Percentiles rank a stretch among this genome's conserved stretches.
Evolutionary conservation across 37 sponge, comb jelly and placozoan species (phyloP).

Genomic region (Spongia lamella): DNA sequence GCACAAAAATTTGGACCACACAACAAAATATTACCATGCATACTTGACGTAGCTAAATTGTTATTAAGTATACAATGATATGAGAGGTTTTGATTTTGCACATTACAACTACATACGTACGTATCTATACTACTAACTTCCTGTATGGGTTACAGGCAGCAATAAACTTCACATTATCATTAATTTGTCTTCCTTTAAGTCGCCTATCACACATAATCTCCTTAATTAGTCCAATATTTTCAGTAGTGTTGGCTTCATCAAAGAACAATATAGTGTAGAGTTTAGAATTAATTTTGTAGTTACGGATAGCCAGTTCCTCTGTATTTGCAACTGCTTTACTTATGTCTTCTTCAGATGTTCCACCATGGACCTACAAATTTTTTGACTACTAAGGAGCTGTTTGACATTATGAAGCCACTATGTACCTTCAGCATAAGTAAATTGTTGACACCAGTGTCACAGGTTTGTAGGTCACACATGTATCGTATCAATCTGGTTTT

Average conservation of each 20-base stretch:
- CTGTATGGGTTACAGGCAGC: constrained; percentile 87
- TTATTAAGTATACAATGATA: too few species aligned
- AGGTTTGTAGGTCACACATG: constrained; percentile 50
- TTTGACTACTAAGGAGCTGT: too few species aligned
- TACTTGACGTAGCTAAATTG: too few species aligned
- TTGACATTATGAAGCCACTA: too few species aligned
- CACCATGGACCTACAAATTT: constrained; percentile 70
- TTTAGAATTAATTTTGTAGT: constrained; percentile 10
- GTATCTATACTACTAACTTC: constrained; percentile 6
- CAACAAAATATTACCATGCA: too few species aligned
- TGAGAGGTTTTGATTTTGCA: too few species aligned
- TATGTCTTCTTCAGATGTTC: constrained; percentile 52
- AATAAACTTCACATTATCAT: constrained; percentile 64
- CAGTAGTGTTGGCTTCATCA: constrained; percentile 86
- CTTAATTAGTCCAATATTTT: constrained; percentile 59
- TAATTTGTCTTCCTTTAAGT: constrained; percentile 46
- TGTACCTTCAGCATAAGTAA: constrained; percentile 34
- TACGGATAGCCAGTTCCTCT: constrained; percentile 34
- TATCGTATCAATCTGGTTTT: constrained; percentile 71
- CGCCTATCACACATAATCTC: constrained; percentile 87
- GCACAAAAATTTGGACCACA: too few species aligned
- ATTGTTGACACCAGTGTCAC: constrained; percentile 1
- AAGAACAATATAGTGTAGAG: constrained; percentile 79
- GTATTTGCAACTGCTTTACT: constrained; percentile 35
- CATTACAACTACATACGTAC: too few species aligned